These are phyloP conservation scores for Calycopis cecrops DNA, from an alignment of 1,140 invertebrate genomes.

Conservation along the genomic window DNA sequence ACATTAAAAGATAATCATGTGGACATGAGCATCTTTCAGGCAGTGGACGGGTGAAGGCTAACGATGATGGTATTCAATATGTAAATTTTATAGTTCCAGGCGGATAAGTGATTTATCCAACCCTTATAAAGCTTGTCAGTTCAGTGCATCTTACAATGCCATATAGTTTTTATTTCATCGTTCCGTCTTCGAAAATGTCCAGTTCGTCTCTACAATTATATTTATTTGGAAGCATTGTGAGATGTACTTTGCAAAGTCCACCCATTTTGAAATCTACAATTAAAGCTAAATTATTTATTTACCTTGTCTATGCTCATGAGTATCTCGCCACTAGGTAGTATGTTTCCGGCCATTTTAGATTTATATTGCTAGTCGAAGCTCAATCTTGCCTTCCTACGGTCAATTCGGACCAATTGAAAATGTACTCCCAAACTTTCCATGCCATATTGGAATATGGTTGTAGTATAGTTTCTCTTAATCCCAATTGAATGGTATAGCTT, in stretches of 20 bases:
- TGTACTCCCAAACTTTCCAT: no score
- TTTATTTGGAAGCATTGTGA: neutral
- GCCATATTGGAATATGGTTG: no score
- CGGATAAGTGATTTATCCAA: neutral
- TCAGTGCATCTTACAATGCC: neutral
- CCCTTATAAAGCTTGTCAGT: neutral
- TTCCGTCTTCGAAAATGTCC: constrained; percentile 16
- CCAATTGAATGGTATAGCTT: no score
- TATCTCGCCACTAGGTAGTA: constrained; percentile 57
- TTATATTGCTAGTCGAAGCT: constrained; percentile 40
- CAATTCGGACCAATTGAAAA: constrained; percentile 9
- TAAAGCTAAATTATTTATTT: constrained; percentile 17
- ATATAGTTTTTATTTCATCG: neutral
- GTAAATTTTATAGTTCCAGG: no score
- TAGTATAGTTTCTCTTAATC: no score
- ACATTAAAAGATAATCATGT: no score
- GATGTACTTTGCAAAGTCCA: constrained; percentile 22
- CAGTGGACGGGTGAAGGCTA: no score
- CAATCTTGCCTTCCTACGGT: constrained; percentile 31
- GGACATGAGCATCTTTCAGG: no score
- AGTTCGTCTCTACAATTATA: constrained; percentile 3
- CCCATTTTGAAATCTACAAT: constrained; percentile 23
- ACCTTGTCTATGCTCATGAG: constrained; percentile 36
- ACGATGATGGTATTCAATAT: no score
- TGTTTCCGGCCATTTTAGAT: constrained; percentile 46